Evolutionary conservation across 2,797 vertebrate genomes (phyloP), one percentile per base, ranked within the genome.

Genomic region (Sebastes hubbsi): DNA sequence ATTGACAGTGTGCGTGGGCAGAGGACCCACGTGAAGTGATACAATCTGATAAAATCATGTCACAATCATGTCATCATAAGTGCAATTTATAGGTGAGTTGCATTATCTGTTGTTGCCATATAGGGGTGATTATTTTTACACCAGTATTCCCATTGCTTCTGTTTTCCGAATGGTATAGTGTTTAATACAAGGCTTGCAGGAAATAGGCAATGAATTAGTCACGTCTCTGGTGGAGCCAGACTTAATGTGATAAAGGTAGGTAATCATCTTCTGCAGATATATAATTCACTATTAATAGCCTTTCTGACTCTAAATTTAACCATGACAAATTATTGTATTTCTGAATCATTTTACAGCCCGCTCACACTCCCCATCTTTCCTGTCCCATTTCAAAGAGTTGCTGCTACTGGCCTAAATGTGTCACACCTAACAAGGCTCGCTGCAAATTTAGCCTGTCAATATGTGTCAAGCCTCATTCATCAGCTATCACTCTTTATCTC

Each of bases 371-470:
- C 76, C 60, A 77, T 87, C 65, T 72, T 85, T 64, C 86, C 83
- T 38, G 14, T 68, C 52, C 84, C 88, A 86, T 94, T 93, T 91
- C 80, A 91, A 91, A 90, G 83, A 90, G 82, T 79, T 73, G 78
- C 83, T 80, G 91, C 91, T 85, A 88, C 90, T 92, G 88, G 91
- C 91, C 94, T 84, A 83, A 94, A 95, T 95, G 86, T 95, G 94
- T 95, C 95, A 94, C 91, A 91, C 91, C 91, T 94, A 95, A 95
- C 93, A 93, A 91, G 94, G 84, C 88, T 84, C 20, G 86, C 93
- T 90, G 91, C 91, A 94, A 95, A 95, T 95, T 94, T 93, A 93
- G 91, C 84, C 90, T 94, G 94, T 95, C 94, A 88, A 95, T 96
- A 94, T 83, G 76, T 94, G 93, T 94, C 94, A 93, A 80, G 90